Evolutionary conservation across 1,140 invertebrate genomes (phyloP).

Genomic region (Stenopsyche tienmushanensis): DNA sequence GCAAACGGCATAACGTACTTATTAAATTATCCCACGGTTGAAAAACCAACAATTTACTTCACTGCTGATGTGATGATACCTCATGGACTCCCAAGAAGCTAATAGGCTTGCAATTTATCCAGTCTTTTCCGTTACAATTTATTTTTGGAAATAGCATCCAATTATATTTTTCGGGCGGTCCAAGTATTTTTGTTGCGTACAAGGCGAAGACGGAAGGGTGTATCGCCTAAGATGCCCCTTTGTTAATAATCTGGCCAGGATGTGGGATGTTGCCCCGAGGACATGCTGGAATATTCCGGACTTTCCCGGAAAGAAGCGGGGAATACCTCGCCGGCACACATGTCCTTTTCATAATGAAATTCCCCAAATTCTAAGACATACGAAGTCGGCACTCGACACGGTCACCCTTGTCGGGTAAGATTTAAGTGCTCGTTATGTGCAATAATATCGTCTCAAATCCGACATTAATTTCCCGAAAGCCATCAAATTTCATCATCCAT

Average conservation of each 20-base stretch:
- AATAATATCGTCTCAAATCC: no score
- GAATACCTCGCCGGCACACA: slow-evolving; percentile 9
- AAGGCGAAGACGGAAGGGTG: no score
- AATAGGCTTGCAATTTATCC: background rate
- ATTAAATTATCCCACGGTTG: no score
- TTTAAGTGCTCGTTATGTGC: no score
- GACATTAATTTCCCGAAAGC: no score
- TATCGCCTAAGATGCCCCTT: background rate
- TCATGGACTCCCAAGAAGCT: background rate
- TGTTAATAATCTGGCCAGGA: slow-evolving; percentile 18
- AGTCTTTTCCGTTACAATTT: background rate
- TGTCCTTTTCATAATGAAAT: slow-evolving; percentile 22
- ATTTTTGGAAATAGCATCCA: no score
- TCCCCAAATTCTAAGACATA: slow-evolving; percentile 18
- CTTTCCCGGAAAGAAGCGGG: slow-evolving; percentile 11
- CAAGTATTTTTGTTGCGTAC: no score
- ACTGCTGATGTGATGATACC: background rate
- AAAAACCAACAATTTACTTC: no score
- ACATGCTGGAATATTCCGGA: slow-evolving; percentile 5
- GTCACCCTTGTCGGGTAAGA: background rate
- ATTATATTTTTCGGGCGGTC: no score
- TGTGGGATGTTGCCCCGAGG: slow-evolving; percentile 2
- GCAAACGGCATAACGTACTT: no score
- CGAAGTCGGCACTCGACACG: background rate
- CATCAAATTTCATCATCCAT: no score